Evolutionary conservation across 1,140 invertebrate genomes (phyloP).

Genomic region (Drosophila takahashii): DNA sequence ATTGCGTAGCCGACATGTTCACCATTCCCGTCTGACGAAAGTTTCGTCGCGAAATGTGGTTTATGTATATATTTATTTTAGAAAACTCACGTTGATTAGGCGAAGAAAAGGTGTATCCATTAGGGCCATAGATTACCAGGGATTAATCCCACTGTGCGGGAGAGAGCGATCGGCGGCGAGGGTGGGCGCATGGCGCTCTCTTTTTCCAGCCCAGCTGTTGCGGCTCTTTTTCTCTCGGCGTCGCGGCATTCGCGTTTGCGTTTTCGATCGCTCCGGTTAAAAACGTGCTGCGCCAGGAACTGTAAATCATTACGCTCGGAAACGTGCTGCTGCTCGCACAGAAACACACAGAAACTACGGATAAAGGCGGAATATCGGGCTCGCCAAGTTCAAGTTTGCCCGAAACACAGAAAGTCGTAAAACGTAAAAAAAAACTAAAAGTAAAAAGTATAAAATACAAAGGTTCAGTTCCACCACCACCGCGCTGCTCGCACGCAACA

Average conservation of each 20-base stretch:
- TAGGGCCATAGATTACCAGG: neutral
- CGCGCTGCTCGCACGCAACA: slow-evolving; percentile 6
- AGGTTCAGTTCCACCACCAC: slow-evolving; percentile 24
- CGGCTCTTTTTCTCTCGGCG: slow-evolving; percentile 10
- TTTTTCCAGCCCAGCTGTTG: slow-evolving; percentile 18
- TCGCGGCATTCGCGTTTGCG: slow-evolving; percentile 23
- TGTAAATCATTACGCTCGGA: slow-evolving; percentile 77
- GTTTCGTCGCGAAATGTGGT: too few relatives aligned
- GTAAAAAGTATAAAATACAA: slow-evolving; percentile 44
- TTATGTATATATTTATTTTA: too few relatives aligned
- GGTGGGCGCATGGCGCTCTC: slow-evolving; percentile 7
- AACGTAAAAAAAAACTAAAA: slow-evolving; percentile 36
- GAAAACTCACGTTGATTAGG: too few relatives aligned
- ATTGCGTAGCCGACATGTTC: neutral
- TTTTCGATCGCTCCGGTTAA: slow-evolving; percentile 68
- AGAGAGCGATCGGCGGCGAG: slow-evolving; percentile 5
- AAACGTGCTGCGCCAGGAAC: slow-evolving; percentile 77
- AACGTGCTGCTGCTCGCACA: slow-evolving; percentile 67
- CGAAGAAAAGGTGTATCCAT: neutral
- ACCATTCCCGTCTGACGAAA: too few relatives aligned
- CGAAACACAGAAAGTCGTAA: slow-evolving; percentile 61
- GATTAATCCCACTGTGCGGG: slow-evolving; percentile 9
- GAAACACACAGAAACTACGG: slow-evolving; percentile 8
- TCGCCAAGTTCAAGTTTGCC: slow-evolving; percentile 70
- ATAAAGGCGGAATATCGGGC: slow-evolving; percentile 1